Percentiles rank a stretch among this genome's conserved stretches.
These are phyloP conservation scores for Hydractinia echinata DNA, from an alignment of 30 jellyfish, hydroid and myxozoan genomes.

Conservation along the genomic window DNA sequence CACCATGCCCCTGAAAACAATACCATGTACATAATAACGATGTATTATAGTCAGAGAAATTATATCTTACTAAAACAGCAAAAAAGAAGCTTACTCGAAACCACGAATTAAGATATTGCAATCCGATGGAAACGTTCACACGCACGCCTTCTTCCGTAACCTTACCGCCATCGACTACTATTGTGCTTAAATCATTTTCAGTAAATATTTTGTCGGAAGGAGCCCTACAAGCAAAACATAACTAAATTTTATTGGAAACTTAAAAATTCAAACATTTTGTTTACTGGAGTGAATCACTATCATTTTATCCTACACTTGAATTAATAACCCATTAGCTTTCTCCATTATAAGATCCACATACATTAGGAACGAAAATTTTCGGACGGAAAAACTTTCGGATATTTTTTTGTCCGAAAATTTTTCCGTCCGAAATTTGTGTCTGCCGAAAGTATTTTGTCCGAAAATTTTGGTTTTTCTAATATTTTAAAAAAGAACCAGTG, in stretches of 20 bases:
- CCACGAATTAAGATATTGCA: constrained; percentile 87
- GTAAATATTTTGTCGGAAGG: constrained; percentile 55
- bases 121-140: constrained; percentile 59
- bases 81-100: constrained; percentile 44
- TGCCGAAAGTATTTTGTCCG: no score
- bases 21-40: not conserved
- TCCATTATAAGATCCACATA: no score
- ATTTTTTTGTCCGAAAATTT: no score
- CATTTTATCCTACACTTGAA: not conserved
- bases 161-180: constrained; percentile 53
- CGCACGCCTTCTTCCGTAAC: constrained; percentile 79
- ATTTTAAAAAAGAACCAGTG: no score
- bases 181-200: constrained; percentile 58
- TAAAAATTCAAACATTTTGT: no score
- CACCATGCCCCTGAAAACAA: constrained; percentile 80
- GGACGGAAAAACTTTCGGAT: no score
- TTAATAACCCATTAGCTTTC: no score
- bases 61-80: not conserved
- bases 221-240: constrained; percentile 31
- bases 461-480: no score
- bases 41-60: not conserved
- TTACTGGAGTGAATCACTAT: not conserved
- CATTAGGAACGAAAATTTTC: no score
- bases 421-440: no score
- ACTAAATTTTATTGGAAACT: not conserved